Base-by-base conservation (phyloP, 1,140 invertebrate genomes). In the Cydia fagiglandana region DNA sequence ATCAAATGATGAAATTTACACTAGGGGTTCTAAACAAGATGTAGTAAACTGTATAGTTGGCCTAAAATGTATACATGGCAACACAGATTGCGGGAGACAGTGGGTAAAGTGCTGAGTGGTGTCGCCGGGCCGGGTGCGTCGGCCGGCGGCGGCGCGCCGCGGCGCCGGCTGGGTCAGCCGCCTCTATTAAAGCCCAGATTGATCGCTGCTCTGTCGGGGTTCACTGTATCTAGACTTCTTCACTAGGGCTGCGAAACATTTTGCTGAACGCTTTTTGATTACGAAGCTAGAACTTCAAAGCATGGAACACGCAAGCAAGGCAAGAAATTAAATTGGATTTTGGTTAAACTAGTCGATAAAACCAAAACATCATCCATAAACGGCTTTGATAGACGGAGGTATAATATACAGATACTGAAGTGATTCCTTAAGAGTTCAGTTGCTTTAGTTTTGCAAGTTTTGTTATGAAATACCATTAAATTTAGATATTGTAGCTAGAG, bases 161-260 rank as follows among this genome's bases (percentile, higher is more conserved):
- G 89, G 89, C 90, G 90, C 90, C 90, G 81, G 81, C 83, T 87
- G 79, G 88, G 81, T 88, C 87, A 86, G 88, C 87, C 90, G 81
- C 76, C 81, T 83, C 87, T 85, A 88, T 89, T 91, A 84, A 80
- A 86, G 83, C 83, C 83, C 83, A 86, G 88, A 91, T 90, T 91
- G 88, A 91, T 91, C 87, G 89, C 76, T 81, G 77, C 88, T 83
- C 80, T 80, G 87, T 85, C 85, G 88, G 84, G 76, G 83, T 85
- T 78, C 77, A 73, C 79, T 79, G 82, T 78, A 80, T 84, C 84
- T 83, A 88, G 79, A 88, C 79, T 84, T 84, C 88, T 85, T 45
- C n/a, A 70, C 66, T 41, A 70, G 66, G 66, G 66, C 28, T 70
- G 66, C 66, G 38, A 45, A 45, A 70, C 20, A 38, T 41, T 17